Conservation (phyloP, 2,888 invertebrate genomes). For the Acronicta leporina region DNA sequence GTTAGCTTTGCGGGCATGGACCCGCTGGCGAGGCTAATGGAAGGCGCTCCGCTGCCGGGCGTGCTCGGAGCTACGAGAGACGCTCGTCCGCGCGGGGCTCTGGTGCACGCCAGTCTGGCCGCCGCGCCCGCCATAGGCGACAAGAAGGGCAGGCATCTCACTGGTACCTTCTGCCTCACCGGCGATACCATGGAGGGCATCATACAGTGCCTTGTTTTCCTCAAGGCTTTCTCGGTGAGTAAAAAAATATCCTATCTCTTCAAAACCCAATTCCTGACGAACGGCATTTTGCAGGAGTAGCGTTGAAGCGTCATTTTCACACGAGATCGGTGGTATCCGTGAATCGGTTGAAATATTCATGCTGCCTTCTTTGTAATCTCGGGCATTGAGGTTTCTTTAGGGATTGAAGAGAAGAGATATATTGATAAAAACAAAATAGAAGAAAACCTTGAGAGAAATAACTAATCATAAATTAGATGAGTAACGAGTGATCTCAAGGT, state of each 20-base stretch:
- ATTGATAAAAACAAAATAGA: neutral
- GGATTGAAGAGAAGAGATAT: too few relatives aligned
- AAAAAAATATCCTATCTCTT: neutral
- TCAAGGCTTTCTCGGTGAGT: constrained; percentile 98
- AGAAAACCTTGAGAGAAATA: neutral
- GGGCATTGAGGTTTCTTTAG: too few relatives aligned
- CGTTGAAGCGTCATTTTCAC: too few relatives aligned
- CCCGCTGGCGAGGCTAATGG: constrained; percentile 94
- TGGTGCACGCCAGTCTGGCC: constrained; percentile 93
- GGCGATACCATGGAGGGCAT: constrained; percentile 98
- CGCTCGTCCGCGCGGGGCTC: constrained; percentile 91
- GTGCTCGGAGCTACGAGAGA: constrained; percentile 87
- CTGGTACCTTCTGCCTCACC: constrained; percentile 96
- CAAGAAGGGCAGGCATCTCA: constrained; percentile 94
- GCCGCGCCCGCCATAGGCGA: constrained; percentile 92
- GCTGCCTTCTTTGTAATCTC: neutral
- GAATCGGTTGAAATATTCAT: neutral
- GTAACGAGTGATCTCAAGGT: constrained; percentile 34
- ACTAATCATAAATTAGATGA: constrained; percentile 11
- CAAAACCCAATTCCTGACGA: too few relatives aligned
- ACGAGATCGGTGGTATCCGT: too few relatives aligned
- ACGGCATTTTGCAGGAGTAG: neutral
- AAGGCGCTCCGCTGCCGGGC: constrained; percentile 91
- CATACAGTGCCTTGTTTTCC: constrained; percentile 97
- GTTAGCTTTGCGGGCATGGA: constrained; percentile 90